Base-by-base conservation (phyloP, 2,888 invertebrate genomes). In the Pristionchus fissidentatus region DNA sequence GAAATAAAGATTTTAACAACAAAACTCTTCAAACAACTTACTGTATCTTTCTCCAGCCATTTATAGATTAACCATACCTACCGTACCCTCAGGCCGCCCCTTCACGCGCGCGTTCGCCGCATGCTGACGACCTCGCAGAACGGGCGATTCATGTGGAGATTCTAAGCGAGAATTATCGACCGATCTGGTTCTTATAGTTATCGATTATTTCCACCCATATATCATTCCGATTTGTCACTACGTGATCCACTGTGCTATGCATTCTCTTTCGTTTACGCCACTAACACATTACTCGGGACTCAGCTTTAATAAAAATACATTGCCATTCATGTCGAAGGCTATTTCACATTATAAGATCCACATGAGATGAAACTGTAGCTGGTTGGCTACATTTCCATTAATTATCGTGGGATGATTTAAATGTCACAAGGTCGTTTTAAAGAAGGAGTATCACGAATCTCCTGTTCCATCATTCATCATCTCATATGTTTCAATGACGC, bases 301-400 rank as follows among this genome's bases (percentile, higher is more conserved):
- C 13, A 66, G 66, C 66, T 66, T 66, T 66, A 66, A 66, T 66
- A 66, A 66, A 66, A n/a, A n/a, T n/a, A n/a, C n/a, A n/a, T n/a
- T n/a, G n/a, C n/a, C n/a, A n/a, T n/a, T n/a, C n/a, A n/a, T n/a
- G n/a, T n/a, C n/a, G n/a, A n/a, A n/a, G n/a, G n/a, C n/a, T n/a
- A n/a, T n/a, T n/a, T n/a, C n/a, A n/a, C n/a, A n/a, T n/a, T n/a
- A n/a, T n/a, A n/a, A n/a, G n/a, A n/a, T n/a, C n/a, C n/a, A n/a
- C n/a, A n/a, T n/a, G n/a, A n/a, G n/a, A n/a, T n/a, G n/a, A n/a
- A n/a, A n/a, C n/a, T n/a, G n/a, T n/a, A n/a, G n/a, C n/a, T n/a
- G n/a, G n/a, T n/a, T n/a, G n/a, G n/a, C n/a, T n/a, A n/a, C n/a
- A n/a, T n/a, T n/a, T n/a, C n/a, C n/a, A n/a, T n/a, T n/a, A n/a